Evolutionary conservation across 2,797 vertebrate species (phyloP).

Genomic region (Cirrhinus molitorella): DNA sequence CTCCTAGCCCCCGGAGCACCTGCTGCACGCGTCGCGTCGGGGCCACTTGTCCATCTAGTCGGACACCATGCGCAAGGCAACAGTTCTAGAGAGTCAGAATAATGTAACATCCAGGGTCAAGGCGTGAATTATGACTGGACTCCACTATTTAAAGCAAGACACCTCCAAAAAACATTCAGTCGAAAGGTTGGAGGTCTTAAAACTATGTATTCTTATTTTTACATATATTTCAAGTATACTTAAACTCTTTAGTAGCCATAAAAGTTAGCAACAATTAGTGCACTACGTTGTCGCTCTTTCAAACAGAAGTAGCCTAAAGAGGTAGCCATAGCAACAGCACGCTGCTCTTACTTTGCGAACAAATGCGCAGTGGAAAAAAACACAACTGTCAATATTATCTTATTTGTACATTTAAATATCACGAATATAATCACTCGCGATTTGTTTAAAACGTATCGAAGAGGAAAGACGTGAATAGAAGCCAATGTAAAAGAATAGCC

Average conservation of each 20-base stretch:
- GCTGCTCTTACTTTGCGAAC: not conserved
- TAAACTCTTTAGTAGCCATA: not conserved
- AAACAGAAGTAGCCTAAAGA: not conserved
- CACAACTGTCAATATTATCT: not conserved
- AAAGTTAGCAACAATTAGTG: not conserved
- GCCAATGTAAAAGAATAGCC: not conserved
- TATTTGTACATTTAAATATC: not conserved
- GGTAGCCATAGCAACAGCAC: slow-evolving; percentile 22
- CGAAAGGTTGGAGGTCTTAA: too few relatives aligned
- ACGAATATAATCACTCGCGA: not conserved
- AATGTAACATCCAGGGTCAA: not conserved
- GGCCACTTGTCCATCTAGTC: slow-evolving; percentile 23
- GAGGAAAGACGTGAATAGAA: not conserved
- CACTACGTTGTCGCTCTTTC: not conserved
- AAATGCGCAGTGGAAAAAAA: not conserved
- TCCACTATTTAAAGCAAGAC: not conserved
- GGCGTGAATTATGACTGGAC: too few relatives aligned
- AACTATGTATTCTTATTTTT: too few relatives aligned
- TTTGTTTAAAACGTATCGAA: not conserved
- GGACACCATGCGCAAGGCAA: slow-evolving; percentile 9
- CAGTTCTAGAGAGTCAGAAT: not conserved
- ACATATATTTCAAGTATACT: not conserved
- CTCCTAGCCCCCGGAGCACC: slow-evolving; percentile 31
- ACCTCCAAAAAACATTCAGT: too few relatives aligned
- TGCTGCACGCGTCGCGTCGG: slow-evolving; percentile 38